Evolutionary conservation across 2,797 vertebrate genomes (phyloP).

Genomic region (Otolemur crassicaudatus): DNA sequence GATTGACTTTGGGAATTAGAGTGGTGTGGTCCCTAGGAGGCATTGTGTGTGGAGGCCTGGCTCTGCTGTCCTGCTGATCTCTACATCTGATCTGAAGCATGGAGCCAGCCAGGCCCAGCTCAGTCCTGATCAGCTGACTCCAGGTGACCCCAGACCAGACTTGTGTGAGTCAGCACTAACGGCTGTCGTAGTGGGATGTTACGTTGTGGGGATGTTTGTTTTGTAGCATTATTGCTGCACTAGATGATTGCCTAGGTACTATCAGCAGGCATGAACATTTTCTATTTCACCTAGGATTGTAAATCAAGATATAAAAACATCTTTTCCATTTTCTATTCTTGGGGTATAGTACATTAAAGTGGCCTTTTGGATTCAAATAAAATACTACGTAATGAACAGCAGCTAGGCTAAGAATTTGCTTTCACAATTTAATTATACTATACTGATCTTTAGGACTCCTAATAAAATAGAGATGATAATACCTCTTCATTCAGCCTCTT

Average conservation of each 20-base stretch:
- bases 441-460: background rate
- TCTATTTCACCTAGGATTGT: background rate
- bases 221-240: background rate
- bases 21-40: accelerated
- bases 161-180: accelerated
- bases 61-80: background rate
- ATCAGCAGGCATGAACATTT: background rate
- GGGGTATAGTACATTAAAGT: background rate
- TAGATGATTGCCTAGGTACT: background rate
- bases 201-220: background rate
- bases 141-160: background rate
- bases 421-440: background rate
- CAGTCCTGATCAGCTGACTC: background rate
- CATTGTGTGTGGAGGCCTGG: accelerated
- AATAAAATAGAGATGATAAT: background rate
- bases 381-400: background rate
- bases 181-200: background rate
- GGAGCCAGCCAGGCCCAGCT: background rate
- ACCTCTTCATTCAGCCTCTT: constrained; percentile 12
- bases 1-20: background rate
- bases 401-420: background rate
- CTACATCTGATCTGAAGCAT: background rate
- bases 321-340: background rate
- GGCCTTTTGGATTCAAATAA: background rate
- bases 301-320: background rate